Conservation (phyloP, 1,140 invertebrate genomes). For the Zaprionus vittiger region DNA sequence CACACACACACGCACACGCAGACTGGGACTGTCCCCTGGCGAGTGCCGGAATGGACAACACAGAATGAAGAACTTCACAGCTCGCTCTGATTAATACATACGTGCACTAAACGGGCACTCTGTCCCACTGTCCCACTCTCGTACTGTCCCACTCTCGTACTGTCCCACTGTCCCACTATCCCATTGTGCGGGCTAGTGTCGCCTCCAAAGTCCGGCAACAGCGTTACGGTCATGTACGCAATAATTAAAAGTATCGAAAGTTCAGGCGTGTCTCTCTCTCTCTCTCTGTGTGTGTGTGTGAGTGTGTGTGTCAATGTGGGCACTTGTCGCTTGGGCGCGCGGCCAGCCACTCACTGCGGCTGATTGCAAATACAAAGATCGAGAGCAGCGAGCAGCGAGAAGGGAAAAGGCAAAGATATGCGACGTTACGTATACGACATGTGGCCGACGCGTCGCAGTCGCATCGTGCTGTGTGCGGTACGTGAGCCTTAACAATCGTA, state of each 20-base stretch:
- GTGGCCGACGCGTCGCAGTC: slow-evolving; percentile 49
- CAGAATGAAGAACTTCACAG: slow-evolving; percentile 62
- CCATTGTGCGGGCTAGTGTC: slow-evolving; percentile 17
- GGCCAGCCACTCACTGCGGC: slow-evolving; percentile 65
- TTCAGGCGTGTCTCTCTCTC: slow-evolving; percentile 43
- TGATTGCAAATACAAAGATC: slow-evolving; percentile 73
- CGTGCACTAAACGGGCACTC: slow-evolving; percentile 64
- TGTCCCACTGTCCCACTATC: background rate
- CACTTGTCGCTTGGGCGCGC: slow-evolving; percentile 74
- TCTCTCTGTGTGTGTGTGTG: slow-evolving; percentile 12
- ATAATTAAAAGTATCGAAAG: slow-evolving; percentile 83
- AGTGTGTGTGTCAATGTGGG: slow-evolving; percentile 45
- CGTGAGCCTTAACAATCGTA: slow-evolving; percentile 77
- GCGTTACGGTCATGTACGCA: slow-evolving; percentile 81
- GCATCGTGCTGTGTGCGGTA: slow-evolving; percentile 58
- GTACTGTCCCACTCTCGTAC: background rate
- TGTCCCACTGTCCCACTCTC: background rate
- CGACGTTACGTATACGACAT: slow-evolving; percentile 78
- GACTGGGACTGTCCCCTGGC: background rate
- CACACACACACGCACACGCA: slow-evolving; percentile 11
- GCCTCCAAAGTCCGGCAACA: slow-evolving; percentile 73
- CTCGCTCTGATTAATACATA: slow-evolving; percentile 75
- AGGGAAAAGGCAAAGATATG: slow-evolving; percentile 56
- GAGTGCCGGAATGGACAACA: slow-evolving; percentile 2
- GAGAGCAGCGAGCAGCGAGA: slow-evolving; percentile 1